Evolutionary conservation across 2,113 vertebrate species (phyloP), one percentile per base, ranked within the genome.

Genomic region (Gasterosteus aculeatus): DNA sequence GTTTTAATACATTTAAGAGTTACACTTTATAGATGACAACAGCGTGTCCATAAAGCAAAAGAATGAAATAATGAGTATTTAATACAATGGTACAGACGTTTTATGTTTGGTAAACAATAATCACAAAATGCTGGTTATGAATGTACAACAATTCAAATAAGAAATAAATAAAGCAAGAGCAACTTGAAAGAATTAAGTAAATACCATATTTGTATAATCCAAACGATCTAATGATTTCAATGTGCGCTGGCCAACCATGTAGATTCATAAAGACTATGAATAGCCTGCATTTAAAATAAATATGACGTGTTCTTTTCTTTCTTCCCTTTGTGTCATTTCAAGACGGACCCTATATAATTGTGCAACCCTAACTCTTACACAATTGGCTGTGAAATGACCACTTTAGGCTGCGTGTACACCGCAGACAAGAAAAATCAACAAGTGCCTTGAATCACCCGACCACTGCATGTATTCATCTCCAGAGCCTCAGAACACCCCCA

Each of bases 391-490:
- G 68, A 73, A 70, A 82, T 70, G 1, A 26, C 14, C 19, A 67
- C 68, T 57, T 47, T 33, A 42, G 22, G 22, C 14, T 33, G 14
- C 1, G 4, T 26, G 35, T 54, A 16, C 11, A 39, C n/a, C 63
- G 35, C 57, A 81, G 75, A 81, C 78, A 79, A 39, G 74, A 80
- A 84, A 84, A 87, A 80, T 56, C 64, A 78, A 84, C 75, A 90
- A 82, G 59, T 26, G 16, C 57, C 16, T n/a, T 77, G 64, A 79
- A 62, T 72, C 70, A 69, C 29, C 65, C 60, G 68, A 69, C 70
- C 63, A 58, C 41, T 72, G 38, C 75, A 65, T 59, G 83, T 81
- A 31, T 72, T 46, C 69, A 63, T 51, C 63, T 46, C 42, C 69
- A 74, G 72, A 69, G 51, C 39, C 75, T 75, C 66, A 59, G 58